A percentile compares a stretch with the other conserved stretches of the same genome.
phyloP scores from a whole-genome alignment of 2,888 invertebrate genomes.

The Dione vanillae region DNA sequence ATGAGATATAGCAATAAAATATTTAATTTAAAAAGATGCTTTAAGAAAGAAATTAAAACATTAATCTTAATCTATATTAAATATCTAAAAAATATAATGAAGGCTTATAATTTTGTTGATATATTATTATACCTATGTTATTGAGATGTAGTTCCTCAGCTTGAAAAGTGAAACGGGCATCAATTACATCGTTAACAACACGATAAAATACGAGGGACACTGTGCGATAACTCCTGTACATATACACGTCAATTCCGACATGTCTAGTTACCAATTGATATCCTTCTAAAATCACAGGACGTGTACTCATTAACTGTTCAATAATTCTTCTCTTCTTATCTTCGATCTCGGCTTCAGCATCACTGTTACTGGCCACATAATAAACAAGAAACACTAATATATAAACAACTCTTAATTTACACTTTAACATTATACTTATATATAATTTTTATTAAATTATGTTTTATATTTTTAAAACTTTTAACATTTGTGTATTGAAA shows the following conservation, averaged over 20 bases:
- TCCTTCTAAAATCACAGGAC: conserved; percentile 70
- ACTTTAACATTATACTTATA: conserved; percentile 29
- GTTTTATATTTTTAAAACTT: not conserved
- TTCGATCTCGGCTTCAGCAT: conserved; percentile 69
- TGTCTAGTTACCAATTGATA: conserved; percentile 77
- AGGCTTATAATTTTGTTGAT: not conserved
- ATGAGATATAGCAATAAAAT: not conserved
- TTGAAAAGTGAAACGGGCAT: conserved; percentile 78
- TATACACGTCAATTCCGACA: conserved; percentile 76
- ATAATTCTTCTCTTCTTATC: conserved; percentile 72
- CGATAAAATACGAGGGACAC: conserved; percentile 77
- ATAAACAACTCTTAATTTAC: conserved; percentile 68
- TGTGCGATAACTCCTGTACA: conserved; percentile 77
- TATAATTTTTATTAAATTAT: not conserved
- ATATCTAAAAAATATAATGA: not conserved
- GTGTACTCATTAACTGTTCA: conserved; percentile 70
- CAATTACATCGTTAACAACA: conserved; percentile 69
- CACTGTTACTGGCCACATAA: conserved; percentile 64
- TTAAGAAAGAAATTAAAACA: not conserved
- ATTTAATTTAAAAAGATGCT: not conserved
- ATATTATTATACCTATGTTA: conserved; percentile 62
- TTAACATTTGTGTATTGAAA: conserved; percentile 1
- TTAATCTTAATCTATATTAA: too few relatives aligned
- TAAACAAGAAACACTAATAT: conserved; percentile 67
- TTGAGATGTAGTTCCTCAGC: conserved; percentile 80